Base-by-base conservation (phyloP, 2,888 invertebrate species). In the Blera fallax region DNA sequence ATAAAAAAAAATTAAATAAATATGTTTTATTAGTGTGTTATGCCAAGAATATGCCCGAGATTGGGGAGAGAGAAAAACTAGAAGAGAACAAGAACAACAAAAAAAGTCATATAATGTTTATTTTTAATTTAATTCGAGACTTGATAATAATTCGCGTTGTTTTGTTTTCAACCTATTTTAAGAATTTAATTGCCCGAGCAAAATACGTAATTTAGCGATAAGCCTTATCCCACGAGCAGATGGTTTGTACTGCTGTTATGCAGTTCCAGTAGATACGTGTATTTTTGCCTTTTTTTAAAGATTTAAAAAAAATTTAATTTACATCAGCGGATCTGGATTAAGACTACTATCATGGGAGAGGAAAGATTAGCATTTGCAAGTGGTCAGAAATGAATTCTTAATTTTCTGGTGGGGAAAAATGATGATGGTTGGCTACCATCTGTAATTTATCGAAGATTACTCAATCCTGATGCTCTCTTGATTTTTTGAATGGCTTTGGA, bases 131-230 rank as follows among this genome's bases (percentile, higher is more conserved):
- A 70, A 48, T 56, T 70, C 62, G 14, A 16, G 54, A 70, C 29
- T 69, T 24, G 24, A 69, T 77, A 65, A 34, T 32, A 50, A 34
- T 34, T 24, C 34, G 34, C 21, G 27, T 34, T 52, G 50, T 27
- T 76, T 78, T 34, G 52, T 70, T 54, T 34, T 67, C 24, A 56
- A 34, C 54, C 78, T 83, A 83, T 78, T 83, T 83, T 67, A 3
- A 54, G 58, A 65, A 77, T 52, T 77, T 54, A 73, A 82, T 76
- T 82, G 43, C 43, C 32, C 58, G 56, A 5, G 10, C 48, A 34
- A 60, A 77, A 16, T 67, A 73, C 72, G 72, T 67, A 77, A 83
- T 67, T 72, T 48, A 3, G 34, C 54, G 83, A 83, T 83, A 78
- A 73, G 73, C 73, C n/a, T 32, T 73, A 83, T 64, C 69, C 40